Base-by-base conservation (phyloP, 2,888 invertebrate species). In the Willowsia nigromaculata region DNA sequence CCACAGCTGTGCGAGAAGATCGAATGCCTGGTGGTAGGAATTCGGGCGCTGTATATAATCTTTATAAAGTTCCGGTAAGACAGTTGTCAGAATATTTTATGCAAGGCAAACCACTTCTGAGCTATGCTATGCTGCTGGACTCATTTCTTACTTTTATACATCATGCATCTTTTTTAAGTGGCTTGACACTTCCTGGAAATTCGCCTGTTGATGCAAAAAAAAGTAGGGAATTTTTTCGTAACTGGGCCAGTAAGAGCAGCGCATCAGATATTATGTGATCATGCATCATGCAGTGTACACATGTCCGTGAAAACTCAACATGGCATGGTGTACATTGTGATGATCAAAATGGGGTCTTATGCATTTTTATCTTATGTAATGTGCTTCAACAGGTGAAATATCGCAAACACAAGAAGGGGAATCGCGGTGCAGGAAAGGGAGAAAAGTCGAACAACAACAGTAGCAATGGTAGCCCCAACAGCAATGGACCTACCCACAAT, bases 21-120 rank as follows among this genome's bases (percentile, higher is more conserved):
- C 96, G 99, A 93, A 99, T 99, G 99, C 99, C 99, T n/a, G 99
- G 99, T 56, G 99, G 99, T 83, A 96, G 99, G 88, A 99, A 99
- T 95, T 99, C 99, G 93, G 99, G 99, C 92, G 99, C 99, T 91
- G 99, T 99, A 90, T 99, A 99, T 94, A 99, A 99, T 94, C 95
- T 99, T 93, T 99, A 99, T 95, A 99, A 99, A 96, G 96, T 96
- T 93, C 92, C 93, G 90, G 93, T 93, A 92, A 91, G 92, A 71
- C 76, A 85, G 65, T 78, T 59, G 50, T 22, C n/a, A 62, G 53
- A 78, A 59, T 56, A 74, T 37, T 50, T 15, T 15, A n/a, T 37
- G 83, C 85, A 90, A 90, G 89, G 86, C 27, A 90, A 88, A 82
- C 83, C 47, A 80, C 74, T 81, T 53, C 25, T 62, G 27, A n/a